phyloP scores from a whole-genome alignment of 2,113 vertebrate genomes.

The Lanius collurio region DNA sequence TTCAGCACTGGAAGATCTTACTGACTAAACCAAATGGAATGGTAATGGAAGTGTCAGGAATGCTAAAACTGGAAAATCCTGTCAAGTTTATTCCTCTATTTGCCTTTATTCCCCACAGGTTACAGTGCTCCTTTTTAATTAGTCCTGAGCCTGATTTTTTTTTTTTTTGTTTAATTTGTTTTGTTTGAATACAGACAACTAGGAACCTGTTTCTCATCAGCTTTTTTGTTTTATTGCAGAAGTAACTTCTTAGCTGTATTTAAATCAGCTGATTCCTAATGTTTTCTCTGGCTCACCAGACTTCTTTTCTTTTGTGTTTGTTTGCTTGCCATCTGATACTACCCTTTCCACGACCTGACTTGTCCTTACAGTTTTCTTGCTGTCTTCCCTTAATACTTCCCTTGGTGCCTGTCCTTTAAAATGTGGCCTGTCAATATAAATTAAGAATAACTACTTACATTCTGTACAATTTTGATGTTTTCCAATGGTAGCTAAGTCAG shows the following conservation, averaged over 20 bases:
- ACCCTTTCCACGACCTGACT: neutral
- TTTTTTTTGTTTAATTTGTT: neutral
- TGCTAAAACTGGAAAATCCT: slow-evolving; percentile 13
- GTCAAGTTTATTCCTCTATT: neutral
- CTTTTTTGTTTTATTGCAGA: neutral
- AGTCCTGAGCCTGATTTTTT: neutral
- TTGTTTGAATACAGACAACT: neutral
- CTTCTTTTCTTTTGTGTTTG: neutral
- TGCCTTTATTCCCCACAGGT: neutral
- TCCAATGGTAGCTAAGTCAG: neutral
- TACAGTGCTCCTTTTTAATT: neutral
- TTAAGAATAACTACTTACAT: neutral
- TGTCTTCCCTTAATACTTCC: neutral
- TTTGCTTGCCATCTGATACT: neutral
- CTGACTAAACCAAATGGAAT: neutral
- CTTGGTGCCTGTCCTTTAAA: neutral
- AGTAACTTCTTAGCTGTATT: neutral
- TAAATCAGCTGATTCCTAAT: neutral
- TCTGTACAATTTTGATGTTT: neutral
- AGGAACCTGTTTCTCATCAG: neutral
- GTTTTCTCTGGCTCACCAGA: neutral
- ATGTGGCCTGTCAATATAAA: rapidly evolving
- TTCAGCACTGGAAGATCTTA: neutral
- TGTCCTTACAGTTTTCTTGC: neutral
- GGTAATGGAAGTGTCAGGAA: neutral